Evolutionary conservation across 2,113 vertebrate species (phyloP).

Genomic region (Scytalopus superciliaris): DNA sequence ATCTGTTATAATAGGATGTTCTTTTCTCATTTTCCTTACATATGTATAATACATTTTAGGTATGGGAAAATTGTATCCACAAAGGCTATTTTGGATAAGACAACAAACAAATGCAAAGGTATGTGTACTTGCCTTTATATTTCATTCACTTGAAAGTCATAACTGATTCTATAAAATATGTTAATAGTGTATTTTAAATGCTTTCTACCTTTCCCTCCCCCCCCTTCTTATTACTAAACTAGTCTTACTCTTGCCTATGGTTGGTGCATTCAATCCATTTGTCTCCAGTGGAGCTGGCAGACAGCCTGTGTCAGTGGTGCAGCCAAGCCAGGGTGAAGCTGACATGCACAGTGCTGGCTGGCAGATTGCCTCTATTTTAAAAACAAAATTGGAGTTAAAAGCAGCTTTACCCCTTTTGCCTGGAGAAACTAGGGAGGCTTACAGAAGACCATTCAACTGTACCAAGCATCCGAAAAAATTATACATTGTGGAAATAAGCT

Average conservation of each 20-base stretch:
- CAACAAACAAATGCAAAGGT: constrained; percentile 99
- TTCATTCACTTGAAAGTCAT: not conserved
- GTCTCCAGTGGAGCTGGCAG: constrained; percentile 53
- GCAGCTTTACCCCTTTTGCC: constrained; percentile 63
- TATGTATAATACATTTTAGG: constrained; percentile 72
- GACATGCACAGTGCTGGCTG: constrained; percentile 54
- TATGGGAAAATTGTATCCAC: constrained; percentile 99
- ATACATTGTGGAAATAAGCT: constrained; percentile 74
- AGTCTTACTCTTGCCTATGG: constrained; percentile 1
- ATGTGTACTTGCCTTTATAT: constrained; percentile 48
- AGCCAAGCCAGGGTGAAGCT: constrained; percentile 56
- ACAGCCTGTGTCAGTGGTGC: not conserved
- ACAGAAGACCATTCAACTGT: constrained; percentile 61
- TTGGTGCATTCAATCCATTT: not conserved
- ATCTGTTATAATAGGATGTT: not conserved
- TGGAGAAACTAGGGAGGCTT: constrained; percentile 61
- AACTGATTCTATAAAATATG: not conserved
- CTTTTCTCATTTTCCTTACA: constrained; percentile 52
- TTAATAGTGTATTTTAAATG: not conserved
- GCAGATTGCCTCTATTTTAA: constrained; percentile 63
- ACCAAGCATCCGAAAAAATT: constrained; percentile 76
- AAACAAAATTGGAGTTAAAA: constrained; percentile 65
- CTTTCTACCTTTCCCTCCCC: not conserved
- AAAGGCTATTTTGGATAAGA: constrained; percentile 98
- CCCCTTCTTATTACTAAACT: not conserved